These are phyloP conservation scores for Galeopsomyia nigrocyanea DNA, from an alignment of 2,888 invertebrate species.

Conservation along the genomic window DNA sequence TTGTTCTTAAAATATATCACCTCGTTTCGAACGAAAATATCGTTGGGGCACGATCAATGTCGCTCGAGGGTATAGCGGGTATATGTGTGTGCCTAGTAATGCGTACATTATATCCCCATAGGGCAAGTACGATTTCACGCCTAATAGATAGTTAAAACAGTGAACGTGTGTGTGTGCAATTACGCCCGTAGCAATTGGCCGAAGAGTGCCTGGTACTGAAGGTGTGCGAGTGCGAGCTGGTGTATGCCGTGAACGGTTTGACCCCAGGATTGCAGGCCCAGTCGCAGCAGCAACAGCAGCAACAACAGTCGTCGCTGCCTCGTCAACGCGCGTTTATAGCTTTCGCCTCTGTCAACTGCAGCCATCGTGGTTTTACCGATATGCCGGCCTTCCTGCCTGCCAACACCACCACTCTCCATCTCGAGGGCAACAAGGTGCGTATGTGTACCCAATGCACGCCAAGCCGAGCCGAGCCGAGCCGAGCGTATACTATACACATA, in stretches of 20 bases:
- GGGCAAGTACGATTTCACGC: too few species aligned
- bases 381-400: constrained; percentile 76
- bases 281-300: neutral
- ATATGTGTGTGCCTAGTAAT: too few species aligned
- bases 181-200: constrained; percentile 70
- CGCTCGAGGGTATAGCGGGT: too few species aligned
- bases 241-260: constrained; percentile 74
- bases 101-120: neutral
- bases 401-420: constrained; percentile 76
- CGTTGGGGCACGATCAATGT: too few species aligned
- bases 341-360: constrained; percentile 80
- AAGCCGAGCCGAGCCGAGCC: too few species aligned
- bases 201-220: constrained; percentile 72
- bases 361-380: constrained; percentile 71
- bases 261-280: constrained; percentile 56
- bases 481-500: neutral
- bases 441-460: too few species aligned
- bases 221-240: constrained; percentile 75
- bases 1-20: too few species aligned
- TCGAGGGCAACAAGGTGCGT: constrained; percentile 77
- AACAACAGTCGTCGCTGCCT: constrained; percentile 12
- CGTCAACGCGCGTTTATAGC: constrained; percentile 70
- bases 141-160: too few species aligned
- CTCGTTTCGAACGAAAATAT: too few species aligned
- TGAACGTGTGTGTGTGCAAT: too few species aligned